Base-by-base conservation (phyloP, 2,797 vertebrate species). In the Melanotaenia parkinsoni region DNA sequence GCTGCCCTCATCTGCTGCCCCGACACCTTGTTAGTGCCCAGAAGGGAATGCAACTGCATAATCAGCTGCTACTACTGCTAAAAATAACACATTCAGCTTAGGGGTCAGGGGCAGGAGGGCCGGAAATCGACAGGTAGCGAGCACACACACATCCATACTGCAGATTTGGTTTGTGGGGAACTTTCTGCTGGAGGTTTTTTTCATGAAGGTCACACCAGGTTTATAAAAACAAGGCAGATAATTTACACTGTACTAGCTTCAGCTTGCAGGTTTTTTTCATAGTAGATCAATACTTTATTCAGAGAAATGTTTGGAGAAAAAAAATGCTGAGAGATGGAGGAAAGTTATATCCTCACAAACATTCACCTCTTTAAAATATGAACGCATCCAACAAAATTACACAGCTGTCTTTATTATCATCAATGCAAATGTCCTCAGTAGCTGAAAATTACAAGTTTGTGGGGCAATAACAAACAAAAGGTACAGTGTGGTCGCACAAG, bases 51-150 rank as follows among this genome's bases (percentile, higher is more conserved):
- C 66, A 80, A 77, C 76, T 88, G 88, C 81, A 88, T 86, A 88
- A 89, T 88, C 66, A 89, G 81, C 76, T 67, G 80, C 81, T 85
- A 83, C 87, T 78, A 67, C 51, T 67, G 70, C 86, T 81, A 90
- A 91, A 86, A 91, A 90, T 89, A 89, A 69, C 70, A 59, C 58
- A 8, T 59, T 38, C 61, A 67, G 75, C 72, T 72, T 65, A 56
- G 54, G 53, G 86, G 88, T 83, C 77, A 78, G 33, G 51, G 38
- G 68, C 22, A 59, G 74, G 76, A 76, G 50, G 68, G 43, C 24
- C 54, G 26, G 68, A 56, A 77, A 76, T 70, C 2, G 56, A 77
- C 79, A 79, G 77, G 85, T 67, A 72, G 64, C 60, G 63, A 40
- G 62, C 20, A 26, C 40, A 43, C 51, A 47, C 30, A 28, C 30